These are phyloP conservation scores for Callinectes sapidus DNA, from an alignment of 2,888 invertebrate genomes.

Conservation along the genomic window DNA sequence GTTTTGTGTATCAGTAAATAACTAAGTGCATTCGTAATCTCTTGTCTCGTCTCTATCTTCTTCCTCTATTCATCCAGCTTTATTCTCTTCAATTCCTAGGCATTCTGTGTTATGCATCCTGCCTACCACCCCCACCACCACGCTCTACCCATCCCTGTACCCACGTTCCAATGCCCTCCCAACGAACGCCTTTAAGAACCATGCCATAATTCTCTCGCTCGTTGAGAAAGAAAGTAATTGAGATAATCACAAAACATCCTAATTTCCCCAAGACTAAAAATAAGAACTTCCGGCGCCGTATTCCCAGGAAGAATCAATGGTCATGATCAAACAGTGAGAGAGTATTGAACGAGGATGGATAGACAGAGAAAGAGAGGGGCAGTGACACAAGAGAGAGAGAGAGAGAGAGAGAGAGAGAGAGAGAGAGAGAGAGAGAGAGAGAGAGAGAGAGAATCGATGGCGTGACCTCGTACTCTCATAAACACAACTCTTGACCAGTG, in stretches of 20 bases:
- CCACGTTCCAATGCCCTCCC: neutral
- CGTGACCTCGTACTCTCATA: conserved; percentile 8
- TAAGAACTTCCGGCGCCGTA: neutral
- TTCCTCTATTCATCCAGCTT: too few relatives aligned
- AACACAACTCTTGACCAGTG: neutral
- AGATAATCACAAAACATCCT: conserved; percentile 32
- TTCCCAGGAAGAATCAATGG: conserved; percentile 23
- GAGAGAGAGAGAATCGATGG: neutral
- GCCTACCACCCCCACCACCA: neutral
- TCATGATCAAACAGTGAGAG: neutral
- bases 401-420: conserved; percentile 35
- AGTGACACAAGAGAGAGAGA: conserved; percentile 37
- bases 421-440: conserved; percentile 43
- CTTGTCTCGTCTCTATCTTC: too few relatives aligned
- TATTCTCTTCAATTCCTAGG: neutral
- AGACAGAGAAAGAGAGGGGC: neutral
- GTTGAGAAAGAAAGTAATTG: conserved; percentile 38
- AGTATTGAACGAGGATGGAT: neutral
- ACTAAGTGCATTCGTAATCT: neutral
- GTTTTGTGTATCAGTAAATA: neutral
- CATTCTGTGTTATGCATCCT: neutral
- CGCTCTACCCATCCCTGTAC: neutral
- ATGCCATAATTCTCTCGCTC: conserved; percentile 15
- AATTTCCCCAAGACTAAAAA: neutral
- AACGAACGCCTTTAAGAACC: too few relatives aligned